phyloP scores from a whole-genome alignment of 2,113 vertebrate species.

The Willisornis vidua region DNA sequence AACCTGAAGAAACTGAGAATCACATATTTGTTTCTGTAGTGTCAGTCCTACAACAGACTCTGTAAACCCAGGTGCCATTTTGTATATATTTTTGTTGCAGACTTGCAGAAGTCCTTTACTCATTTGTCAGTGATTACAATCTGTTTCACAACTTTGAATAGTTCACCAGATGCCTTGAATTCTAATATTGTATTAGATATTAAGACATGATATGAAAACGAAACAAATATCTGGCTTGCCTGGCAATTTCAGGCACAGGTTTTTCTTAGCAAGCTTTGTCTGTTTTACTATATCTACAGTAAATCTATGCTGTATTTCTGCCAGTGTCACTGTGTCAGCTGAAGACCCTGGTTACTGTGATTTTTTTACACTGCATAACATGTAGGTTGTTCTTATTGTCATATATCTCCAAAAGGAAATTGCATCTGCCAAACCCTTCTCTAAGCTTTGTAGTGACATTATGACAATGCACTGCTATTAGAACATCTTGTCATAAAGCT shows the following conservation, averaged over 20 bases:
- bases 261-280: neutral
- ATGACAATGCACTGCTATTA: neutral
- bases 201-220: neutral
- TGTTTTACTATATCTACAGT: neutral
- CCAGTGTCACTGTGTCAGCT: neutral
- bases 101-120: neutral
- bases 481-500: neutral
- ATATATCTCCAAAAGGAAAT: neutral
- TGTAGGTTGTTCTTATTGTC: neutral
- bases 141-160: constrained; percentile 8
- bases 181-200: neutral
- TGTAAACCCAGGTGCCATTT: neutral
- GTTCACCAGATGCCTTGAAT: neutral
- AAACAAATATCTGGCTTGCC: neutral
- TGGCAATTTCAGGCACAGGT: neutral
- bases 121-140: neutral
- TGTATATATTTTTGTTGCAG: neutral
- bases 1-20: neutral
- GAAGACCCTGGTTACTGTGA: neutral
- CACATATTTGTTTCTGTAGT: neutral
- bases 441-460: constrained; percentile 4
- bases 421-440: constrained; percentile 18
- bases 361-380: neutral
- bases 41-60: neutral
- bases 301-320: neutral